A percentile compares a stretch with the other conserved stretches of the same genome.
Evolutionary conservation across 2,888 invertebrate genomes (phyloP).

Genomic region (Nomada goodeniana): DNA sequence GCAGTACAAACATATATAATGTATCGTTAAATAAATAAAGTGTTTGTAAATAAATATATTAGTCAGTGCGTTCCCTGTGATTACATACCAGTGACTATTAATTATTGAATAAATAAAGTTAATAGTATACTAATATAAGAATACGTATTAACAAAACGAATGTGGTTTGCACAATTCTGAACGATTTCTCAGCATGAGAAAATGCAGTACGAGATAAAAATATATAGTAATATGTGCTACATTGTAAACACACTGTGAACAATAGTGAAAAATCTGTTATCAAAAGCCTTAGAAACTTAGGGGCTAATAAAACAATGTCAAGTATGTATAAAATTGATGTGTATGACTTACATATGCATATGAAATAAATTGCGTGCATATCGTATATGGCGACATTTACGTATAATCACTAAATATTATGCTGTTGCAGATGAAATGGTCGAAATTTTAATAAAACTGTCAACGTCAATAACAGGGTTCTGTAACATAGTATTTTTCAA

Average conservation of each 20-base stretch:
- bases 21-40: not conserved
- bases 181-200: too few relatives aligned
- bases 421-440: too few relatives aligned
- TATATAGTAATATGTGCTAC: too few relatives aligned
- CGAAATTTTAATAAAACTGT: too few relatives aligned
- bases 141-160: not conserved
- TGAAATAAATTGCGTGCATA: not conserved
- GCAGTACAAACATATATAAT: not conserved
- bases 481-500: too few relatives aligned
- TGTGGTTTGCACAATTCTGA: too few relatives aligned
- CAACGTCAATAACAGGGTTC: too few relatives aligned
- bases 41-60: constrained; percentile 1
- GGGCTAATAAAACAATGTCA: too few relatives aligned
- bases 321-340: too few relatives aligned
- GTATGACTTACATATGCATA: too few relatives aligned
- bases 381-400: constrained; percentile 17
- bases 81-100: not conserved
- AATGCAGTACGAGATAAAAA: too few relatives aligned
- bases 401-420: not conserved
- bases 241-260: not conserved
- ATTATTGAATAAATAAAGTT: not conserved
- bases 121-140: not conserved
- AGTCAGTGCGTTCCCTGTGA: not conserved
- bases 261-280: not conserved
- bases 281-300: not conserved